A percentile compares a stretch with the other conserved stretches of the same genome.
phyloP scores from a whole-genome alignment of 1,140 invertebrate genomes.

The Polypedilum pembai region DNA sequence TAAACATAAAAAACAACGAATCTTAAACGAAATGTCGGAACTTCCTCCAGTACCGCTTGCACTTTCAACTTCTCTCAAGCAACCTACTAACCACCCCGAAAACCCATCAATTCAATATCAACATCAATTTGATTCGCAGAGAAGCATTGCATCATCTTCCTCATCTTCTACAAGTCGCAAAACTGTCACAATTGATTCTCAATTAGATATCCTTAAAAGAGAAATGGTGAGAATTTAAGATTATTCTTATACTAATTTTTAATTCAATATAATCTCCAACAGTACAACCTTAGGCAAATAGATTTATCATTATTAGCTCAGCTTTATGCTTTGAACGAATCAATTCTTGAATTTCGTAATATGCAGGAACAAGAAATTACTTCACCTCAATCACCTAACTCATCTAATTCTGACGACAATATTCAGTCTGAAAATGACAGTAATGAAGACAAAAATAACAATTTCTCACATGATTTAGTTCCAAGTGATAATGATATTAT shows the following conservation, averaged over 20 bases:
- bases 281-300: slow-evolving; percentile 74
- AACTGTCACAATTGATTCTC: background rate
- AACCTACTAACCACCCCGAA: background rate
- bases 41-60: background rate
- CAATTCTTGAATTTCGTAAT: slow-evolving; percentile 76
- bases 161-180: background rate
- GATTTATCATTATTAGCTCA: slow-evolving; percentile 78
- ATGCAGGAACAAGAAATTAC: slow-evolving; percentile 59
- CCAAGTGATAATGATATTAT: background rate
- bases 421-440: background rate
- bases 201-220: background rate
- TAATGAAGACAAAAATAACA: slow-evolving; percentile 14
- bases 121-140: background rate
- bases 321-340: slow-evolving; percentile 79
- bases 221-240: background rate
- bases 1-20: background rate
- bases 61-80: background rate
- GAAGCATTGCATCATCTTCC: background rate
- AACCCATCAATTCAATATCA: background rate
- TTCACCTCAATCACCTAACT: slow-evolving; percentile 49
- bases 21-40: background rate
- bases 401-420: slow-evolving; percentile 51
- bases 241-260: background rate
- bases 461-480: background rate
- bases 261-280: background rate